Percentiles rank a stretch among this genome's conserved stretches.
These are phyloP conservation scores for Synergus gifuensis DNA, from an alignment of 2,888 invertebrate genomes.

Conservation along the genomic window DNA sequence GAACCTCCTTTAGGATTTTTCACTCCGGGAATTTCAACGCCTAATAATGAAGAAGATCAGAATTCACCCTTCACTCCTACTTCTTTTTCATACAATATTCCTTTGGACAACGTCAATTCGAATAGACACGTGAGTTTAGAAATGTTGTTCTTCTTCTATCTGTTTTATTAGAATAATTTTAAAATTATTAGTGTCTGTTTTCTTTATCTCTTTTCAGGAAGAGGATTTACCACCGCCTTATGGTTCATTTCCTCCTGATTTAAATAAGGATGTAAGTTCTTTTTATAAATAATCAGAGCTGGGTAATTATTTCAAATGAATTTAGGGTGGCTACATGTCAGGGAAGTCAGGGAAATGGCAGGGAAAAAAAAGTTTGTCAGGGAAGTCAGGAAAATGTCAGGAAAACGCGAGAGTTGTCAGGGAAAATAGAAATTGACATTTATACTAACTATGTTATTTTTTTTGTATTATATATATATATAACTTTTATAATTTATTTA, in stretches of 20 bases:
- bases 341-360: too few relatives aligned
- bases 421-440: too few relatives aligned
- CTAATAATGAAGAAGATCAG: constrained; percentile 64
- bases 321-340: too few relatives aligned
- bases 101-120: constrained; percentile 78
- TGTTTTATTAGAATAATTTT: background rate
- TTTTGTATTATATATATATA: too few relatives aligned
- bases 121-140: constrained; percentile 64
- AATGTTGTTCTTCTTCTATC: constrained; percentile 20
- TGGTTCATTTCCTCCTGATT: constrained; percentile 86
- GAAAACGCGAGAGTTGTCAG: too few relatives aligned
- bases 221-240: constrained; percentile 85
- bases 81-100: constrained; percentile 84
- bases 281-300: too few relatives aligned
- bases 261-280: constrained; percentile 84
- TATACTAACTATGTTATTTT: too few relatives aligned
- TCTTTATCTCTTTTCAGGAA: constrained; percentile 78
- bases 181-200: background rate
- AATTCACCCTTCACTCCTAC: constrained; percentile 72
- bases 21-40: constrained; percentile 59
- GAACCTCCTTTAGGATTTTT: constrained; percentile 68
- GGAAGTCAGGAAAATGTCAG: too few relatives aligned
- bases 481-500: too few relatives aligned
- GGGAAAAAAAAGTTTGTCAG: too few relatives aligned
- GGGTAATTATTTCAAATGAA: too few relatives aligned